Evolutionary conservation across 1,140 invertebrate species (phyloP).

Genomic region (Hylaeus volcanicus): DNA sequence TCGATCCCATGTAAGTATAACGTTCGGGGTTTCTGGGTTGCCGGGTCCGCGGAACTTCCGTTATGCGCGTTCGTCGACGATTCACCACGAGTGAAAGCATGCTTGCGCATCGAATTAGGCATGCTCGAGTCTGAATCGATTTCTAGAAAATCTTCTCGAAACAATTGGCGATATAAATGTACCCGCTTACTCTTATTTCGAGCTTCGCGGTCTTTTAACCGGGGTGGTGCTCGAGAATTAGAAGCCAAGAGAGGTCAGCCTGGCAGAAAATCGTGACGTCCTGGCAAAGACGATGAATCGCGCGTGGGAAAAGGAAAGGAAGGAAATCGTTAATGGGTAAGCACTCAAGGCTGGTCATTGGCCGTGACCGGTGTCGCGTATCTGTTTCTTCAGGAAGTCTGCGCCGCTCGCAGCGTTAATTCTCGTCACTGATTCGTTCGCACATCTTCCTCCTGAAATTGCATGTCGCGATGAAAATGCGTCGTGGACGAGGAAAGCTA

Average conservation of each 20-base stretch:
- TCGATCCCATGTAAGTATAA: conserved; percentile 6
- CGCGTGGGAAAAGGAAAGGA: conserved; percentile 46
- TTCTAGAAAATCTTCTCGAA: neutral
- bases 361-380: conserved; percentile 52
- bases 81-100: conserved; percentile 72
- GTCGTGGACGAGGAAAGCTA: neutral
- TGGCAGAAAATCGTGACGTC: conserved; percentile 9
- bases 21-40: conserved; percentile 78
- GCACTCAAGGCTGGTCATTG: conserved; percentile 61
- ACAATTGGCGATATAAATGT: too few relatives aligned
- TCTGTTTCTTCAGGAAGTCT: conserved; percentile 49
- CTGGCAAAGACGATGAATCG: conserved; percentile 29
- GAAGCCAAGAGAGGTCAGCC: neutral
- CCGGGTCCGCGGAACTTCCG: conserved; percentile 72
- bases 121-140: too few relatives aligned
- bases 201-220: too few relatives aligned
- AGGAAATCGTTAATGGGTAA: conserved; percentile 59
- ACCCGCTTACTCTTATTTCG: too few relatives aligned
- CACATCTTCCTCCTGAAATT: too few relatives aligned
- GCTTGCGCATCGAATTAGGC: conserved; percentile 15
- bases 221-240: neutral
- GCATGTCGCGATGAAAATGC: too few relatives aligned
- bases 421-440: conserved; percentile 4
- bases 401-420: conserved; percentile 12
- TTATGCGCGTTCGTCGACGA: conserved; percentile 63